These are phyloP conservation scores for Aspidiotus rigidus DNA, from an alignment of 2,888 invertebrate genomes.

Conservation along the genomic window DNA sequence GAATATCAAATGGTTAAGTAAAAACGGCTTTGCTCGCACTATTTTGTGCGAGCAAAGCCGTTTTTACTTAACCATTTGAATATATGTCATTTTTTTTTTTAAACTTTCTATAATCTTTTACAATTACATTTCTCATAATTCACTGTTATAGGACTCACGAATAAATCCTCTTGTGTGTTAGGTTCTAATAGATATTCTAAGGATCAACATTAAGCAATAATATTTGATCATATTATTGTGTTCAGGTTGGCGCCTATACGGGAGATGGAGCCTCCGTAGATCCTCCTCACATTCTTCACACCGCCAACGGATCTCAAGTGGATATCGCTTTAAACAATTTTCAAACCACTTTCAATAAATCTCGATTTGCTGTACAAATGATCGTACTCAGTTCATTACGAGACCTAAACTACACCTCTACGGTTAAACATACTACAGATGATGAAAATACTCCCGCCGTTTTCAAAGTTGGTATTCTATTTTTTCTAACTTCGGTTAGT, in stretches of 20 bases:
- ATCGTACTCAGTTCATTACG: slow-evolving; percentile 47
- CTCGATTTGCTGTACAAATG: slow-evolving; percentile 55
- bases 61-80: too few species aligned
- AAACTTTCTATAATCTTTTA: neutral
- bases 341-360: slow-evolving; percentile 46
- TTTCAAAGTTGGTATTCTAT: slow-evolving; percentile 50
- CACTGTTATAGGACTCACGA: neutral
- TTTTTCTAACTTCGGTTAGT: neutral
- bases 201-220: too few species aligned
- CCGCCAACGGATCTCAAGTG: slow-evolving; percentile 55
- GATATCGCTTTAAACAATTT: slow-evolving; percentile 53
- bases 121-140: neutral
- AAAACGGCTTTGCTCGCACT: too few species aligned
- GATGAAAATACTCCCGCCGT: slow-evolving; percentile 68
- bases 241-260: slow-evolving; percentile 26
- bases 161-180: too few species aligned
- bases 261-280: slow-evolving; percentile 45
- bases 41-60: too few species aligned
- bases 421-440: slow-evolving; percentile 52
- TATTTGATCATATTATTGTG: slow-evolving; percentile 10
- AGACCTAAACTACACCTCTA: slow-evolving; percentile 44
- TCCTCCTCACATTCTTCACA: slow-evolving; percentile 57
- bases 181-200: too few species aligned
- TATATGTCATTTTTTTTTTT: too few species aligned
- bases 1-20: too few species aligned